phyloP scores from a whole-genome alignment of 1,140 invertebrate genomes.

The Druon quercuslanigerum region DNA sequence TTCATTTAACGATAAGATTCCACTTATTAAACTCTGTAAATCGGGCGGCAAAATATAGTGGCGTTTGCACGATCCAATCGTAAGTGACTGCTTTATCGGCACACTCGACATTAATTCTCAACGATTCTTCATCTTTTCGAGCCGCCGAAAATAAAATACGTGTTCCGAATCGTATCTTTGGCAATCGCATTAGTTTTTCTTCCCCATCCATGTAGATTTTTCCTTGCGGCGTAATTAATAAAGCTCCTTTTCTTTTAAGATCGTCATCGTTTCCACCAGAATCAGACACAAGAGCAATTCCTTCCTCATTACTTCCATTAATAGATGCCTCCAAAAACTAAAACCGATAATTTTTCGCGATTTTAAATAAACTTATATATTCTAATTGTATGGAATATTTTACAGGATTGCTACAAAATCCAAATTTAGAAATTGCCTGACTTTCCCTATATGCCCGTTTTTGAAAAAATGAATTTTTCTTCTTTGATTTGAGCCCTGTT shows the following conservation, averaged over 20 bases:
- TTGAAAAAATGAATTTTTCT: too few relatives aligned
- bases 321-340: conserved; percentile 53
- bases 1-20: conserved; percentile 47
- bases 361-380: too few relatives aligned
- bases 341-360: background rate
- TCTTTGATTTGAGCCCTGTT: too few relatives aligned
- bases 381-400: too few relatives aligned
- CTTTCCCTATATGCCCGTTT: too few relatives aligned
- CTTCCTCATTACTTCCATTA: conserved; percentile 46
- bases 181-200: conserved; percentile 56
- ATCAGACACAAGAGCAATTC: conserved; percentile 51
- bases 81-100: conserved; percentile 57
- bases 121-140: conserved; percentile 44
- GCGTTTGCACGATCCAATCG: conserved; percentile 54
- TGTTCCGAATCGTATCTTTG: conserved; percentile 46
- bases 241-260: conserved; percentile 43
- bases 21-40: conserved; percentile 52
- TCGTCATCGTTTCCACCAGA: conserved; percentile 38
- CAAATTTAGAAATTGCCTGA: too few relatives aligned
- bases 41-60: conserved; percentile 52
- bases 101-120: conserved; percentile 57
- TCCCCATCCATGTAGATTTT: conserved; percentile 59
- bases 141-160: conserved; percentile 46
- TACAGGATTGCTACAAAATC: too few relatives aligned
- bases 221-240: conserved; percentile 53